Base-by-base conservation (phyloP, 2,888 invertebrate species). In the Pyrrhosoma nymphula region DNA sequence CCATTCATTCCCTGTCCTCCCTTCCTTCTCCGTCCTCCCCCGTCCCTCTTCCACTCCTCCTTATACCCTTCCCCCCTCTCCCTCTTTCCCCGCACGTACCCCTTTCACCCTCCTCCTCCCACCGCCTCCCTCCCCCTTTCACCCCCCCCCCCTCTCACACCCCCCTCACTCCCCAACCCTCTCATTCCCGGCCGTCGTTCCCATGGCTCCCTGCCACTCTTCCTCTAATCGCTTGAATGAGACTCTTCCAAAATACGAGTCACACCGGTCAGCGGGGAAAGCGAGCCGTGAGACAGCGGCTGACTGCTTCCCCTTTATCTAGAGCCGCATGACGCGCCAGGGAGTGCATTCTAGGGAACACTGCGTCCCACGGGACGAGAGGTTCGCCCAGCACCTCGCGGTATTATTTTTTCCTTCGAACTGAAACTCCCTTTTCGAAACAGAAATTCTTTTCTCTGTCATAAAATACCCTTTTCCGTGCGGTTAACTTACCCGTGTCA, bases 151-250 rank as follows among this genome's bases (percentile, higher is more conserved):
- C 39, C 20, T 4, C 39, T 39, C 35, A 39, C 18, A 16, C 35
- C 88, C 18, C 18, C 35, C 88, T 88, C 88, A 39, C 20, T 88
- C 88, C 88, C 47, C 88, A 8, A 18, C 30, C 18, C 35, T 35
- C 88, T 88, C 88, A 39, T 39, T 88, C 88, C 88, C 47, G 47
- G 47, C 88, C 47, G 39, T 39, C 89, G 56, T 47, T 56, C 55
- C 47, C n/a, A n/a, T 89, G 89, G 89, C n/a, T 89, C 89, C 56
- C 75, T 82, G 75, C 75, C 75, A 82, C 75, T 82, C 75, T 30
- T 30, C 30, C 69, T 69, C 26, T 69, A 69, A 69, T 35, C 75
- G 75, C 75, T 82, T 82, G 75, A 82, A 82, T 82, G 75, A 82
- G 75, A 82, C 75, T 82, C 75, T 82, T 82, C 75, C 30, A 82